Conservation (phyloP, 2,888 invertebrate genomes). For the Oscheius onirici region DNA sequence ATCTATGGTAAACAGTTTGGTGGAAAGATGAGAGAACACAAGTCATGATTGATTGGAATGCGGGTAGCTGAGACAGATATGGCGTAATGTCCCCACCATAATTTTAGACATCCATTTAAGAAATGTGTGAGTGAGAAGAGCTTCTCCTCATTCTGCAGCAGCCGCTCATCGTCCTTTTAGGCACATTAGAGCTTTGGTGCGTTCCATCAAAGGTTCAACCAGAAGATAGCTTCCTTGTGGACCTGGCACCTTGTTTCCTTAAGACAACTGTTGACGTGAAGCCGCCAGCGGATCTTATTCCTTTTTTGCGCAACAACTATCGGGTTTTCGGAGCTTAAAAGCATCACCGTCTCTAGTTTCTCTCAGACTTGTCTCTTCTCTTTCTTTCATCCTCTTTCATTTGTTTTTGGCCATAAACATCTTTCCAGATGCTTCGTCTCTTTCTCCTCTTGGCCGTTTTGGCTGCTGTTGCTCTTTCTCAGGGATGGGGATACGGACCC, state of each 20-base stretch:
- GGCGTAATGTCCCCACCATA: too few relatives aligned
- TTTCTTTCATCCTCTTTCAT: not conserved
- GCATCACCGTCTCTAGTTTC: not conserved
- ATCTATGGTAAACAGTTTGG: too few relatives aligned
- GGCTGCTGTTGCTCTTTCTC: constrained; percentile 38
- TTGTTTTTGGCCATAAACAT: not conserved
- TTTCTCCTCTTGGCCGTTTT: constrained; percentile 32
- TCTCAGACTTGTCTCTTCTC: not conserved
- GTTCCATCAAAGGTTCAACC: too few relatives aligned
- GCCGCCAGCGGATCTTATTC: constrained; percentile 7
- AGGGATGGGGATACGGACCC: constrained; percentile 37
- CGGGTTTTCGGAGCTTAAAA: constrained; percentile 9
- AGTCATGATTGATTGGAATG: too few relatives aligned
- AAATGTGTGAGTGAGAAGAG: too few relatives aligned
- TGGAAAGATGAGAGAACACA: too few relatives aligned
- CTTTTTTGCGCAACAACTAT: constrained; percentile 4
- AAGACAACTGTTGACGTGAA: not conserved
- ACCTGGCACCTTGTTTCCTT: not conserved
- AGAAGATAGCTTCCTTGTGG: too few relatives aligned
- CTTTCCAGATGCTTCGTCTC: constrained; percentile 22
- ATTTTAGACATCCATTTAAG: too few relatives aligned
- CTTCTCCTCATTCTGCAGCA: too few relatives aligned
- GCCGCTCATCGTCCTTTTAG: too few relatives aligned
- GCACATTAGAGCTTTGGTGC: too few relatives aligned
- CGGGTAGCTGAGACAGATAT: too few relatives aligned